Evolutionary conservation across 2,113 vertebrate species (phyloP).

Genomic region (Saguinus midas): DNA sequence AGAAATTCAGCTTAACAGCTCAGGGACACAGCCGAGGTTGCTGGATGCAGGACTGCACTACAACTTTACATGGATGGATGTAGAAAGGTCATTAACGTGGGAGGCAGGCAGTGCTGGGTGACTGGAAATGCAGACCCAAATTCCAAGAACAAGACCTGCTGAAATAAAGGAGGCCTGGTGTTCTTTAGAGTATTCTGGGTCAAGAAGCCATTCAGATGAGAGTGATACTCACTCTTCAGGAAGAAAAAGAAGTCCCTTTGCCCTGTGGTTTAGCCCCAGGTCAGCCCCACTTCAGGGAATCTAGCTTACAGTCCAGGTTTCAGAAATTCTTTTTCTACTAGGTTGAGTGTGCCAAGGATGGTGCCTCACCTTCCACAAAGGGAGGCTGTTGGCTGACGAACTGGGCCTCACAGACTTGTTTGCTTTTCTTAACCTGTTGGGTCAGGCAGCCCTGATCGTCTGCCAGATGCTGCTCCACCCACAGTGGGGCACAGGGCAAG

Average conservation of each 20-base stretch:
- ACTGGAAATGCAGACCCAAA: neutral
- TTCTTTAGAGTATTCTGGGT: neutral
- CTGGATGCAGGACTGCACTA: neutral
- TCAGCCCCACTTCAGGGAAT: neutral
- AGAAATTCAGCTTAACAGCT: neutral
- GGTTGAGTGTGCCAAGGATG: neutral
- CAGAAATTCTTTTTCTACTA: neutral
- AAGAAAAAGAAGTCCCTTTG: neutral
- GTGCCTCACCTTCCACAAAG: neutral
- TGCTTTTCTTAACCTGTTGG: conserved; percentile 25
- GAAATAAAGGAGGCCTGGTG: neutral
- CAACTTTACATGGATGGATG: neutral
- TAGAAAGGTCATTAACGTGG: neutral
- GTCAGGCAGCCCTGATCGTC: neutral
- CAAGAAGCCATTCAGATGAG: neutral
- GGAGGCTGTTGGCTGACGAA: neutral
- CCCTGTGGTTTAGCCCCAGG: neutral
- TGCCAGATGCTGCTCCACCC: neutral
- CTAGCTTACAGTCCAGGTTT: neutral
- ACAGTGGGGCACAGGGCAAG: neutral
- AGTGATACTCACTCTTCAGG: neutral
- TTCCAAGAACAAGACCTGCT: neutral
- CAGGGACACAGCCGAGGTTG: neutral
- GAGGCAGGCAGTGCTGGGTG: neutral
- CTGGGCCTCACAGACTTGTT: neutral